These are phyloP conservation scores for Acrocephalus arundinaceus DNA, from an alignment of 2,113 vertebrate species.

Conservation along the genomic window DNA sequence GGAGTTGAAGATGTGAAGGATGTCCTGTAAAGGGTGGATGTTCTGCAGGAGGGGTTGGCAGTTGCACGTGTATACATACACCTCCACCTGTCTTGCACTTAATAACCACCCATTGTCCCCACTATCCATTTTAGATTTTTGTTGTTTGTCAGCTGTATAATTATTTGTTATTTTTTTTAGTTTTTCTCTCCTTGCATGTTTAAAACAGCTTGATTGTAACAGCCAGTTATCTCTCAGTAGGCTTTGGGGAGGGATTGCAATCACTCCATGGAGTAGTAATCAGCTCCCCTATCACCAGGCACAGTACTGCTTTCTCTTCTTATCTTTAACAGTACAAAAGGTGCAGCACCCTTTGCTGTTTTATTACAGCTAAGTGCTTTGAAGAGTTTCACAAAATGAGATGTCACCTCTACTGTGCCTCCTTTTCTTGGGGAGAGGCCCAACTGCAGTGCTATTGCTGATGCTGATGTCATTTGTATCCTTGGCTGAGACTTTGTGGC, in stretches of 20 bases:
- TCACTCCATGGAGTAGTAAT: not conserved
- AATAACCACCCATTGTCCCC: not conserved
- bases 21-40: not conserved
- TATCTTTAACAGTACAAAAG: not conserved
- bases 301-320: not conserved
- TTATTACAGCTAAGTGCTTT: not conserved
- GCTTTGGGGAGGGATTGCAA: not conserved
- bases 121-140: not conserved
- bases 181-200: not conserved
- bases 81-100: not conserved
- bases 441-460: not conserved
- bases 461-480: not conserved
- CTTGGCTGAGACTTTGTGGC: not conserved
- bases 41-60: not conserved
- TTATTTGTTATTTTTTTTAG: not conserved
- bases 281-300: not conserved
- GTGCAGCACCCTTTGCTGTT: not conserved
- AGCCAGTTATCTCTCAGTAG: not conserved
- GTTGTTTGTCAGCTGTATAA: not conserved
- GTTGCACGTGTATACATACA: accelerated
- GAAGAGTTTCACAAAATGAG: not conserved
- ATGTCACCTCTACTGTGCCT: not conserved
- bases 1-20: not conserved
- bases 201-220: not conserved
- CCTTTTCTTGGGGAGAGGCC: not conserved